Evolutionary conservation across 2,113 vertebrate genomes (phyloP), one percentile per base, ranked within the genome.

Genomic region (Uria lomvia): DNA sequence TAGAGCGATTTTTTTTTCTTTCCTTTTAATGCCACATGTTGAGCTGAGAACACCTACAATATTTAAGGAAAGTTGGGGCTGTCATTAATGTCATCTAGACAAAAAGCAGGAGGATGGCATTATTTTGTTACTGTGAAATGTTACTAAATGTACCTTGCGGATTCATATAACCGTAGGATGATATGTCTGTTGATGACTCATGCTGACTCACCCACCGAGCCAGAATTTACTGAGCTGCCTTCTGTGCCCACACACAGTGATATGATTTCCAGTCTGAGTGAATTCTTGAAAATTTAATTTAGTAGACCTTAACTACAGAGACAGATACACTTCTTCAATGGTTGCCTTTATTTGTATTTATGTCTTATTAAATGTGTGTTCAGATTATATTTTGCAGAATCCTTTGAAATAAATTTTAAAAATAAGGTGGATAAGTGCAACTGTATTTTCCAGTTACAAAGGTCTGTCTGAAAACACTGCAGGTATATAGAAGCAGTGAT

Each of bases 251-350:
- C 95, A 96, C 95, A 94, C 92, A 93, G 74, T 70, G 92, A 97
- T 95, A 94, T 77, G 92, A 96, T 96, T 97, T 96, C 94, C 92
- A 97, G 95, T 88, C 89, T 95, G 88, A 92, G 84, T 43, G 89
- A 96, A 90, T 94, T 91, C 91, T 97, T 96, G 90, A 83, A 96
- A 95, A 97, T 96, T 95, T 88, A 95, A 96, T 97, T 96, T 92
- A 56, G 96, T 72, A 59, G 81, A 67, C 80, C 96, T 97, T 90
- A 93, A 88, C 94, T 95, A 82, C 80, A 95, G 89, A 92, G 70
- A 83, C 92, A 96, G 92, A 94, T 85, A 83, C 1, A 8, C 87
- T 96, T 82, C 84, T 96, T 78, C 84, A 90, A 49, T 83, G 50
- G 77, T 26, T 62, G 71, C 70, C 85, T 94, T 94, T 66, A 95